Evolutionary conservation across 2,113 vertebrate species (phyloP).

Genomic region (Balaeniceps rex): DNA sequence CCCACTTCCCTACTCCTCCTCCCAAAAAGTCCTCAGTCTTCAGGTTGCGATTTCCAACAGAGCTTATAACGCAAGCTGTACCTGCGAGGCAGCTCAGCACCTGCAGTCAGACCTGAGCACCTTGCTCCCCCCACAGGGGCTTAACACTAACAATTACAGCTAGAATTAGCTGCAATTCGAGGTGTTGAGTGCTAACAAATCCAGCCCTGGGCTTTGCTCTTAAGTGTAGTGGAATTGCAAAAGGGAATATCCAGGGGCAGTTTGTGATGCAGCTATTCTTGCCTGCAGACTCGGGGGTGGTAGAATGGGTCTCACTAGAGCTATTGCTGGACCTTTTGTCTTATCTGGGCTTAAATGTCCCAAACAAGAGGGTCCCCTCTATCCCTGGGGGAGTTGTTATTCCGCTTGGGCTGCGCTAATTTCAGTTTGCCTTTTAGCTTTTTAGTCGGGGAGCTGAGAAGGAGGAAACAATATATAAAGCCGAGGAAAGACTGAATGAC

Average conservation of each 20-base stretch:
- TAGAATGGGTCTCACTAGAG: background rate
- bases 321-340: background rate
- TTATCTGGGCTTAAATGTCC: background rate
- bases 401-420: background rate
- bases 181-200: background rate
- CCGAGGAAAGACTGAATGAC: background rate
- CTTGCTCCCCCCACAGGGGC: background rate
- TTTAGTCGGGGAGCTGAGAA: background rate
- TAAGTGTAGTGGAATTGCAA: background rate
- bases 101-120: background rate
- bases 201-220: background rate
- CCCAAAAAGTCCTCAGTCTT: background rate
- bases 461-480: background rate
- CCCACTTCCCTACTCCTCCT: background rate
- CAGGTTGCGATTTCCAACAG: background rate
- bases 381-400: background rate
- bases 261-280: background rate
- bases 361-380: background rate
- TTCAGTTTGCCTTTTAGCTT: background rate
- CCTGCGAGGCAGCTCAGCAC: background rate
- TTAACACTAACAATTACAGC: background rate
- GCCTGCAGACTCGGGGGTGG: background rate
- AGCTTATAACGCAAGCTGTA: background rate
- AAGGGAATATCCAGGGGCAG: background rate
- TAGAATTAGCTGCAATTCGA: background rate